These are phyloP conservation scores for Ylistrum balloti DNA, from an alignment of 1,140 invertebrate genomes.

Conservation along the genomic window DNA sequence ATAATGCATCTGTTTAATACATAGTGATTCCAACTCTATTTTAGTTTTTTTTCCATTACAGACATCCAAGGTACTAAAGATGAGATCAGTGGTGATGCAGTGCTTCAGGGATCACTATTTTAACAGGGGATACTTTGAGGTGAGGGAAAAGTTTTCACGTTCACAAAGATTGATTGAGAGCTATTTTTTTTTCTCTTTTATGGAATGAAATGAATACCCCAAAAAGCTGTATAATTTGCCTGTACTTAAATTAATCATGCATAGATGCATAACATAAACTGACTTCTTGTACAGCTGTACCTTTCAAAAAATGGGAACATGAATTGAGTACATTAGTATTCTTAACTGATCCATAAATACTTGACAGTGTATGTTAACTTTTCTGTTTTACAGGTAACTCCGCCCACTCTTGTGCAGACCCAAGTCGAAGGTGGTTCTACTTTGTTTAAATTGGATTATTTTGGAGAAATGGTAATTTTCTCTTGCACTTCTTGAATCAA, in stretches of 20 bases:
- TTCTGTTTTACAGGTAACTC: slow-evolving; percentile 87
- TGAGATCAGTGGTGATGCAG: slow-evolving; percentile 94
- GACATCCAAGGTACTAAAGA: slow-evolving; percentile 94
- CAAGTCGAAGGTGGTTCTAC: slow-evolving; percentile 99
- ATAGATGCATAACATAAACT: too few species aligned
- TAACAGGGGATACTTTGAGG: slow-evolving; percentile 92
- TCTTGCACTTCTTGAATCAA: too few species aligned
- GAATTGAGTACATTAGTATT: too few species aligned
- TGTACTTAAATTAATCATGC: too few species aligned
- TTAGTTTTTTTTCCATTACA: slow-evolving; percentile 79
- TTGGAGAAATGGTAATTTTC: slow-evolving; percentile 88
- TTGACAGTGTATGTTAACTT: neutral
- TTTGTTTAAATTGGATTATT: slow-evolving; percentile 97
- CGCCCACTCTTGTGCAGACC: slow-evolving; percentile 95
- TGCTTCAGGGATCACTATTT: slow-evolving; percentile 97
- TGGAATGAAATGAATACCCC: too few species aligned
- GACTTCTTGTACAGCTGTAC: too few species aligned
- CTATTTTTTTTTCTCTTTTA: too few species aligned
- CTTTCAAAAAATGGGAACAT: too few species aligned
- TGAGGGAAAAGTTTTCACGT: slow-evolving; percentile 56
- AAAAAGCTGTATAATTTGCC: too few species aligned
- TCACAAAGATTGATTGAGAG: too few species aligned
- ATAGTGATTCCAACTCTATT: neutral
- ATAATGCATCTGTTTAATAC: too few species aligned
- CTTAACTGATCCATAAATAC: too few species aligned